Evolutionary conservation across 2,113 vertebrate species (phyloP), one percentile per base, ranked within the genome.

Genomic region (Rostratula benghalensis): DNA sequence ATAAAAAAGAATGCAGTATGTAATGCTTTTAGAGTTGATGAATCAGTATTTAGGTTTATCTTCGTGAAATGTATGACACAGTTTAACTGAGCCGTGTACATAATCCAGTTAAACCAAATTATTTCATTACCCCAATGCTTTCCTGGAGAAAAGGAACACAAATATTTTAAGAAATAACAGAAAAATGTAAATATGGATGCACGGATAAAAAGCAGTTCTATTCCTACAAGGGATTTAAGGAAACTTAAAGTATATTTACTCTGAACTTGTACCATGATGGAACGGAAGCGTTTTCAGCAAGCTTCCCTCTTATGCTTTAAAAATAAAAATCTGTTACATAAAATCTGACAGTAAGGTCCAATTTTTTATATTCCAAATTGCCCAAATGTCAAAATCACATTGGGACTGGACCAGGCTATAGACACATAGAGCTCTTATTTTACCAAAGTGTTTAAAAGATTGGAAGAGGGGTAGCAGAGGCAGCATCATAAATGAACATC

Each of bases 401-500:
- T n/a, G 64, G 33, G 27, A 60, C 21, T 73, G n/a, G 21, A 53
- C 3, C 16, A 60, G 16, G 6, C 0, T n/a, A 33, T 6, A 83
- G 30, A 53, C 14, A 73, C 79, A 80, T 37, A 39, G 63, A 87
- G 43, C 14, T 94, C 33, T 63, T 17, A 70, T 37, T 27, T 87
- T 60, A 74, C 7, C 46, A 43, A 10, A 5, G 37, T 3, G 3
- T 63, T 70, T 14, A 37, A 59, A 83, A 10, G 9, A 33, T 33
- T 74, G 92, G 60, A 70, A 71, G 60, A 78, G 35, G 35, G 48
- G 43, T 6, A 57, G 27, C 23, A 91, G 37, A 63, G 48, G 27
- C 1, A 0, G 33, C 25, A 46, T 17, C 60, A 59, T 2, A 11
- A 90, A 81, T 5, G 9, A 80, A 57, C 18, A 39, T 0, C 0